Conservation (phyloP, 2,888 invertebrate species). For the Hirtodrosophila alboralis region DNA sequence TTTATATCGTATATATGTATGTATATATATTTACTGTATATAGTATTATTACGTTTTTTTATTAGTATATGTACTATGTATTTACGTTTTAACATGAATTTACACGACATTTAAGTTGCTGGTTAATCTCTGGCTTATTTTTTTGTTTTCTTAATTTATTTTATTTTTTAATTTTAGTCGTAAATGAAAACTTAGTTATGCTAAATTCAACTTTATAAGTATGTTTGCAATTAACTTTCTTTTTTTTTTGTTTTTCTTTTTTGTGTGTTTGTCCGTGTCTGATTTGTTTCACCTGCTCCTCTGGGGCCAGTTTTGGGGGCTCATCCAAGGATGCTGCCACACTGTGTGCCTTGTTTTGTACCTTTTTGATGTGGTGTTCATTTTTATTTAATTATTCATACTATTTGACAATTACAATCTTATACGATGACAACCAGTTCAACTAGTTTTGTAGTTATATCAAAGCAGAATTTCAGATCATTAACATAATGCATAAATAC, state of each 20-base stretch:
- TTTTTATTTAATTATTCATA: constrained; percentile 10
- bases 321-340: constrained; percentile 24
- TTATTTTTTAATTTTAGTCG: constrained; percentile 13
- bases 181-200: constrained; percentile 58
- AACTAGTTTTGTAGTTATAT: constrained; percentile 56
- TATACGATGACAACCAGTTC: constrained; percentile 66
- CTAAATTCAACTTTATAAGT: constrained; percentile 70
- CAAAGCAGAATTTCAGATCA: constrained; percentile 38
- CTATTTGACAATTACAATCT: constrained; percentile 18
- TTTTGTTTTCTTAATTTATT: constrained; percentile 7
- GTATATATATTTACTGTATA: constrained; percentile 16
- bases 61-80: constrained; percentile 10
- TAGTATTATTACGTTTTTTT: constrained; percentile 1
- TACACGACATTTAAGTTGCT: constrained; percentile 75
- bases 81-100: constrained; percentile 66
- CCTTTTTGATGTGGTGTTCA: constrained; percentile 69
- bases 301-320: background rate
- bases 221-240: constrained; percentile 32
- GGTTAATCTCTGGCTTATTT: constrained; percentile 51
- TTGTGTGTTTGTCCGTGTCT: constrained; percentile 37
- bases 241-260: constrained; percentile 30
- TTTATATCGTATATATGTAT: constrained; percentile 9
- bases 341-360: constrained; percentile 58
- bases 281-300: constrained; percentile 69
- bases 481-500: constrained; percentile 51